A percentile compares a stretch with the other conserved stretches of the same genome.
phyloP scores from a whole-genome alignment of 2,797 vertebrate genomes.

The Bovichtus variegatus region DNA sequence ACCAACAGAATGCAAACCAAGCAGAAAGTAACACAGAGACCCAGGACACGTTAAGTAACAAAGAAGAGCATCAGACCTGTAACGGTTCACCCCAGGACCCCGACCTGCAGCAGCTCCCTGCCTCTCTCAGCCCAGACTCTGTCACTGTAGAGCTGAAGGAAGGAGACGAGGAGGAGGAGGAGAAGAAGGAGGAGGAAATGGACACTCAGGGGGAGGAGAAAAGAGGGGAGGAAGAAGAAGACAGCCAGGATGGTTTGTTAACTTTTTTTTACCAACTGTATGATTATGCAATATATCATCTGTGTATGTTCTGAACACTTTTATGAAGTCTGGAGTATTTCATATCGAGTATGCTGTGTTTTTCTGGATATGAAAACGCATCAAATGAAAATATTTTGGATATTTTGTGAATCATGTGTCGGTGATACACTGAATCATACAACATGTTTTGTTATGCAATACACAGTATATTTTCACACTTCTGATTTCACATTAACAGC shows the following conservation, averaged over 20 bases:
- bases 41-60: conserved; percentile 47
- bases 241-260: conserved; percentile 74
- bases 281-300: not conserved
- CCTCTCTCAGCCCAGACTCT: conserved; percentile 55
- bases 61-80: conserved; percentile 66
- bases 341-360: not conserved
- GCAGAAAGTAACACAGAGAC: conserved; percentile 38
- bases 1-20: conserved; percentile 63
- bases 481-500: not conserved
- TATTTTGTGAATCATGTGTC: not conserved
- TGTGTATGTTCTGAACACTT: not conserved
- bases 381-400: not conserved
- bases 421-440: not conserved
- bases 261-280: not conserved
- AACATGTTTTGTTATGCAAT: not conserved
- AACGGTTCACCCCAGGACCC: conserved; percentile 58
- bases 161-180: conserved; percentile 42
- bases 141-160: conserved; percentile 63
- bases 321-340: not conserved
- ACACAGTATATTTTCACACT: not conserved
- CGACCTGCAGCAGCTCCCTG: conserved; percentile 4
- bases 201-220: conserved; percentile 70
- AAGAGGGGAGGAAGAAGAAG: conserved; percentile 59
- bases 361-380: not conserved
- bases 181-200: conserved; percentile 58